phyloP scores from a whole-genome alignment of 2,888 invertebrate species.

The Amaurobius ferox region DNA sequence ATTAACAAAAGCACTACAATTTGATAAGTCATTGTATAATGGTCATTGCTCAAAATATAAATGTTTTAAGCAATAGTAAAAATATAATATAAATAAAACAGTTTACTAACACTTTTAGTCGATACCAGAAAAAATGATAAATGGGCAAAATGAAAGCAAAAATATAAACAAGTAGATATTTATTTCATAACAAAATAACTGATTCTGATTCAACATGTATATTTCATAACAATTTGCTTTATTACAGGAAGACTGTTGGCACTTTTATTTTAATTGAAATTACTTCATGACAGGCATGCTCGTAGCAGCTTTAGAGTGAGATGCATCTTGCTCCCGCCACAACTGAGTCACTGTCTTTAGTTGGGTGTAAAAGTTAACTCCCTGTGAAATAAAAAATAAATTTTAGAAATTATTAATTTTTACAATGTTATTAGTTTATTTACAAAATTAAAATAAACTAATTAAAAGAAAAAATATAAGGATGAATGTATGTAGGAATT shows the following conservation, averaged over 20 bases:
- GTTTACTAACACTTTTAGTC: too few species aligned
- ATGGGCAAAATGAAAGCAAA: not conserved
- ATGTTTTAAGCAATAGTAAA: too few species aligned
- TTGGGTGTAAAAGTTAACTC: constrained; percentile 97
- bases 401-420: too few species aligned
- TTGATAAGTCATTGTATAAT: too few species aligned
- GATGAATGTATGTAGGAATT: too few species aligned
- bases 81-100: too few species aligned
- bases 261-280: constrained; percentile 40
- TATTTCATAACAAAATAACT: not conserved
- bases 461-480: too few species aligned
- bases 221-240: not conserved
- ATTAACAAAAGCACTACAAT: too few species aligned
- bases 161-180: not conserved
- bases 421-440: too few species aligned
- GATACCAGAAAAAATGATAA: not conserved
- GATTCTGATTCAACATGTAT: not conserved
- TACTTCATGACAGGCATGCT: constrained; percentile 89
- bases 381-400: constrained; percentile 83
- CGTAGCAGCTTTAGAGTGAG: constrained; percentile 86
- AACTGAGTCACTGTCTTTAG: constrained; percentile 97
- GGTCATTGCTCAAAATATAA: too few species aligned
- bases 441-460: too few species aligned
- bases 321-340: constrained; percentile 92
- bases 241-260: not conserved